Percentiles rank a stretch among this genome's conserved stretches.
Conservation (phyloP, 2,113 vertebrate species). For the Dromiciops gliroides region DNA sequence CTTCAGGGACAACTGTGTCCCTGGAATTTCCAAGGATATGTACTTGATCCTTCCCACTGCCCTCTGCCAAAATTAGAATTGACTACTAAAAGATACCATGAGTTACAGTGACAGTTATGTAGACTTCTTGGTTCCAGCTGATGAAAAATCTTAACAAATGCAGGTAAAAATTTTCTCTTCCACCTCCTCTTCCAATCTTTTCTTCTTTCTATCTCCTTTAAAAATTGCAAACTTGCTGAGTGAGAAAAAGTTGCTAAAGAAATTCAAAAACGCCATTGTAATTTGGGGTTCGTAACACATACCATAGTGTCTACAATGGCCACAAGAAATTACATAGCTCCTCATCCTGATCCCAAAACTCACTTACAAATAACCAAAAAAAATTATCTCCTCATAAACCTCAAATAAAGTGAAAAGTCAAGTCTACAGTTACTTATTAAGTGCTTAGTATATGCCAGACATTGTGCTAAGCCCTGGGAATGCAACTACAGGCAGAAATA, state of each 20-base stretch:
- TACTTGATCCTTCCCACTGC: conserved; percentile 28
- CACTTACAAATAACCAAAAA: conserved; percentile 51
- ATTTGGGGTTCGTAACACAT: conserved; percentile 55
- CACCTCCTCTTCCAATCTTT: not conserved
- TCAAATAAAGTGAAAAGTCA: conserved; percentile 47
- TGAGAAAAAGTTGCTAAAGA: not conserved
- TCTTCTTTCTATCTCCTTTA: not conserved
- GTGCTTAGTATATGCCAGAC: not conserved
- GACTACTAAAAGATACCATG: conserved; percentile 35
- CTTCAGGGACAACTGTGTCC: not conserved
- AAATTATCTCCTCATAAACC: conserved; percentile 68
- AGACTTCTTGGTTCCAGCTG: conserved; percentile 37
- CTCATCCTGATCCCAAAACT: conserved; percentile 51
- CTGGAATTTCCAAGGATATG: conserved; percentile 62
- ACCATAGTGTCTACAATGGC: conserved; percentile 45
- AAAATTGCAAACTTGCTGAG: not conserved
- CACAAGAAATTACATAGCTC: conserved; percentile 41
- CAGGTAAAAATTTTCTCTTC: not conserved
- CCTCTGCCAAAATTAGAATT: conserved; percentile 66
- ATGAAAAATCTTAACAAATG: conserved; percentile 16
- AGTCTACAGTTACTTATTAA: not conserved
- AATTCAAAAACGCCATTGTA: conserved; percentile 47
- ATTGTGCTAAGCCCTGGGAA: not conserved
- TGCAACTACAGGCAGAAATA: not conserved
- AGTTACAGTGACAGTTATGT: conserved; percentile 44